Conservation (phyloP, 2,888 invertebrate species). For the Ophion slaviceki region DNA sequence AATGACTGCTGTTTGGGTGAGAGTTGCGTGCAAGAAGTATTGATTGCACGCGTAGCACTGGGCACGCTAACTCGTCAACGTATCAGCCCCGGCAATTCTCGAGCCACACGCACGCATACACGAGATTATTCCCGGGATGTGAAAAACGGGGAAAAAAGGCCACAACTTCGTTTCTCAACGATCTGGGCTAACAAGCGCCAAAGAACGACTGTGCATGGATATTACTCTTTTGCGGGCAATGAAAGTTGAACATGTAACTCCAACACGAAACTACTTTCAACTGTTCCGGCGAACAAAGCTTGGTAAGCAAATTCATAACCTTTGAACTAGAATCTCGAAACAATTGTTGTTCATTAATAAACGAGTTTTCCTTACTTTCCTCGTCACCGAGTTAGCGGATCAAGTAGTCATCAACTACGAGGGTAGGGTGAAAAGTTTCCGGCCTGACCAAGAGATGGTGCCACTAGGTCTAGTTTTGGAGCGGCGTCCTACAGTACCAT, state of each 20-base stretch:
- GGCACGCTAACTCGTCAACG: conserved; percentile 56
- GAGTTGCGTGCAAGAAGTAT: conserved; percentile 61
- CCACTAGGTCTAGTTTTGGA: too few species aligned
- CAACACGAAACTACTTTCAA: conserved; percentile 36
- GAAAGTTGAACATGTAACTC: conserved; percentile 34
- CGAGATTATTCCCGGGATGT: conserved; percentile 34
- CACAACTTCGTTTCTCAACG: conserved; percentile 39
- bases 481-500: too few species aligned
- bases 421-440: too few species aligned
- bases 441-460: too few species aligned
- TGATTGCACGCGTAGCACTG: conserved; percentile 51
- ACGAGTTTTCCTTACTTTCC: too few species aligned
- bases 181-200: conserved; percentile 28
- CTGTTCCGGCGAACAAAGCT: neutral
- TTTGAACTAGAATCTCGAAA: too few species aligned
- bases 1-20: conserved; percentile 30
- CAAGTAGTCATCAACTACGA: too few species aligned
- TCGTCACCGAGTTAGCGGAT: too few species aligned
- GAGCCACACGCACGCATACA: conserved; percentile 25
- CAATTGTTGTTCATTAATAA: too few species aligned
- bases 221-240: conserved; percentile 6
- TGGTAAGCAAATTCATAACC: neutral
- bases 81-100: conserved; percentile 24
- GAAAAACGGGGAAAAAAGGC: conserved; percentile 18
- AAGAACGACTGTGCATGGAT: conserved; percentile 8